Conservation (phyloP, 2,113 vertebrate genomes). For the Anser brachyrhynchus region DNA sequence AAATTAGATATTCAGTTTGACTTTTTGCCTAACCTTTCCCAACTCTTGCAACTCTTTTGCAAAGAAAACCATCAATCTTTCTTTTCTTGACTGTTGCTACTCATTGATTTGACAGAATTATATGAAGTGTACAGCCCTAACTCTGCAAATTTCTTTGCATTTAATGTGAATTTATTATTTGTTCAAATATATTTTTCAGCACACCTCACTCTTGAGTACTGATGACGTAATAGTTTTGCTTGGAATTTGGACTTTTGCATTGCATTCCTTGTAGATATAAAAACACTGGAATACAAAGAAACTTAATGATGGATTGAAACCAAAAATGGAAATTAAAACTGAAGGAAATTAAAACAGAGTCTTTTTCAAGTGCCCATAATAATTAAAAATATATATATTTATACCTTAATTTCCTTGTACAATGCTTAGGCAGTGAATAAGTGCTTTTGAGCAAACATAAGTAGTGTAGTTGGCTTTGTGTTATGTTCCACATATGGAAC, state of each 20-base stretch:
- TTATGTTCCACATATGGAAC: background rate
- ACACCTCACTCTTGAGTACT: background rate
- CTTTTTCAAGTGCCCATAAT: background rate
- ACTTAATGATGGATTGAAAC: background rate
- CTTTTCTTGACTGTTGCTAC: background rate
- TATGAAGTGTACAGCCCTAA: background rate
- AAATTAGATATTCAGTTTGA: background rate
- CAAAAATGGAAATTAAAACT: background rate
- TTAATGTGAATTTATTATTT: background rate
- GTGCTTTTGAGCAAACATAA: background rate
- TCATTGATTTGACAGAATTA: background rate
- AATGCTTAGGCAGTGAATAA: background rate
- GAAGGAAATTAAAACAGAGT: background rate
- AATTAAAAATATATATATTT: background rate
- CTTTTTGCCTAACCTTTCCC: background rate
- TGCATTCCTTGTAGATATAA: background rate
- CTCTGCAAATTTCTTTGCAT: background rate
- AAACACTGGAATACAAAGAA: background rate
- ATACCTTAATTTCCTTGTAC: background rate
- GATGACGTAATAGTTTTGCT: background rate
- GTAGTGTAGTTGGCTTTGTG: background rate
- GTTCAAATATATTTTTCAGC: background rate
- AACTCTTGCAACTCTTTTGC: background rate
- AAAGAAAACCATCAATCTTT: accelerated
- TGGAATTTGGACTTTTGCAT: background rate